Evolutionary conservation across 92 coral and sea anemone species (phyloP).

Genomic region (Hydrozoanthus gracilis): DNA sequence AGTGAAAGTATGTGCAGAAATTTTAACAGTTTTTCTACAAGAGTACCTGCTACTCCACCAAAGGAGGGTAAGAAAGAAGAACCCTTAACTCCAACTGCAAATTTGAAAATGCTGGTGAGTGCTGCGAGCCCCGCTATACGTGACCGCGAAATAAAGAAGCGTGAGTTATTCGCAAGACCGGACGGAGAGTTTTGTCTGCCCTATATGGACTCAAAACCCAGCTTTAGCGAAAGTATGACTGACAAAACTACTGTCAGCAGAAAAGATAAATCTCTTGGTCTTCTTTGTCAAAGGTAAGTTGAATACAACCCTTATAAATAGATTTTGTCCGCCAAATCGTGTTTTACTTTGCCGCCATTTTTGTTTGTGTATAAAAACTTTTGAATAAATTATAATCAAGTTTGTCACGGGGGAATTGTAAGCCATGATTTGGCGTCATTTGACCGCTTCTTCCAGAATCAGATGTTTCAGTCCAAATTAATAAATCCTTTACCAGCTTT

Average conservation of each 20-base stretch:
- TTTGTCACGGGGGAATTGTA: conserved; percentile 42
- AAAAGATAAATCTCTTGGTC: conserved; percentile 98
- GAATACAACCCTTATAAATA: neutral
- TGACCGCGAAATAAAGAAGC: conserved; percentile 91
- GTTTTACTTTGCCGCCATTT: conserved; percentile 82
- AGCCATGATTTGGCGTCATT: neutral
- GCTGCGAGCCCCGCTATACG: conserved; percentile 98
- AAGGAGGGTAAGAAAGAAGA: conserved; percentile 69
- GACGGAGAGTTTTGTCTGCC: conserved; percentile 56
- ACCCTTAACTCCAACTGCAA: conserved; percentile 97
- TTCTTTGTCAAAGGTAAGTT: conserved; percentile 94
- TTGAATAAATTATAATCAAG: conserved; percentile 68
- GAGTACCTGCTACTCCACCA: conserved; percentile 85
- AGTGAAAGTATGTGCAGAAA: neutral
- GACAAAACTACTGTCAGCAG: conserved; percentile 86
- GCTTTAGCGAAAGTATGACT: conserved; percentile 52
- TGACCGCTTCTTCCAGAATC: neutral
- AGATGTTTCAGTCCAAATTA: neutral
- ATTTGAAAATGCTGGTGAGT: conserved; percentile 95
- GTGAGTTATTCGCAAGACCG: conserved; percentile 84
- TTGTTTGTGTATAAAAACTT: conserved; percentile 57
- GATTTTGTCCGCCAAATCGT: conserved; percentile 24
- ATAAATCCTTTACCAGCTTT: neutral
- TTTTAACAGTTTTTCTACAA: conserved; percentile 9
- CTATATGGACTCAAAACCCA: conserved; percentile 48